phyloP scores from a whole-genome alignment of 2,888 invertebrate genomes.

The Meloe dianella region DNA sequence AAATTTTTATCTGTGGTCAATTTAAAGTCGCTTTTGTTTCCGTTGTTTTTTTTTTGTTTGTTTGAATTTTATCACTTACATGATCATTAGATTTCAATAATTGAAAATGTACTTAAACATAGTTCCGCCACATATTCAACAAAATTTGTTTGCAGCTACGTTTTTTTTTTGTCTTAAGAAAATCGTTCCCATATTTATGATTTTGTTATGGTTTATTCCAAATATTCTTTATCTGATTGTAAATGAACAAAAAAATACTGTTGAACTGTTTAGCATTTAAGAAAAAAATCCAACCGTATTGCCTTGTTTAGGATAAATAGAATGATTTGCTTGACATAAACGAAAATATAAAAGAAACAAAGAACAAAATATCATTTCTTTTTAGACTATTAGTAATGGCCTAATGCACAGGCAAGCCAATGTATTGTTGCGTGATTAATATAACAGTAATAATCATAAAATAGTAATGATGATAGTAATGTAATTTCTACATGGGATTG shows the following conservation, averaged over 20 bases:
- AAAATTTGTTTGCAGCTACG: slow-evolving; percentile 16
- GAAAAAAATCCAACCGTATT: slow-evolving; percentile 27
- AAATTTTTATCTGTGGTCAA: slow-evolving; percentile 18
- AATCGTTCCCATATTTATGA: slow-evolving; percentile 18
- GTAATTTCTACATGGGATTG: slow-evolving; percentile 44
- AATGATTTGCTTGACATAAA: slow-evolving; percentile 30
- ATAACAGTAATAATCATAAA: slow-evolving; percentile 14
- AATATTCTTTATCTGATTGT: slow-evolving; percentile 13
- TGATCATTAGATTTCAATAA: slow-evolving; percentile 18
- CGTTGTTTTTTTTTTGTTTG: slow-evolving; percentile 16
- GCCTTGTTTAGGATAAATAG: slow-evolving; percentile 29
- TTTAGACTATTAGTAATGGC: slow-evolving; percentile 19
- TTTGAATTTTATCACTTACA: slow-evolving; percentile 20
- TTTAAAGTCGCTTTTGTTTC: slow-evolving; percentile 16
- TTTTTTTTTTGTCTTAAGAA: background rate
- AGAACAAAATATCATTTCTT: slow-evolving; percentile 3
- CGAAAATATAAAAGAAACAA: slow-evolving; percentile 1
- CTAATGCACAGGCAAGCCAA: slow-evolving; percentile 31
- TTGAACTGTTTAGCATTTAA: slow-evolving; percentile 29
- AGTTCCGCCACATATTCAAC: background rate
- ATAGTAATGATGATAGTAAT: slow-evolving; percentile 6
- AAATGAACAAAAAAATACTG: slow-evolving; percentile 10
- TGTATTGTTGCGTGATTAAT: slow-evolving; percentile 30
- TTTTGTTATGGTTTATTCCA: slow-evolving; percentile 25
- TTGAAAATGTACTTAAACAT: slow-evolving; percentile 11